Conservation (phyloP, 2,888 invertebrate species). For the Slavum lentiscoides region DNA sequence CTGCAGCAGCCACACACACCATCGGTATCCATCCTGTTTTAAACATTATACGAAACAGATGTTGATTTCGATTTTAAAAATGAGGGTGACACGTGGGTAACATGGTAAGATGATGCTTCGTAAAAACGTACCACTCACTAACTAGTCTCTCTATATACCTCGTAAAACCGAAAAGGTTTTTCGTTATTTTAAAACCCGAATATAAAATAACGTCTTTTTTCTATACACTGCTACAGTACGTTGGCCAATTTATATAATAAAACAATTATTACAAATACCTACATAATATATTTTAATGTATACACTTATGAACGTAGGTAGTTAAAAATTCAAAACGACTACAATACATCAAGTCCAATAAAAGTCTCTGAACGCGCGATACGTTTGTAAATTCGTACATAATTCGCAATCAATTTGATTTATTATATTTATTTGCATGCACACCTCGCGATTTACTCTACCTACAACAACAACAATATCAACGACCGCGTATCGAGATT, state of each 20-base stretch:
- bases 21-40: neutral
- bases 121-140: neutral
- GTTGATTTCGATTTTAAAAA: conserved; percentile 41
- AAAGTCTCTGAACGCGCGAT: too few species aligned
- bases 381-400: neutral
- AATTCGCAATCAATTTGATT: neutral
- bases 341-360: neutral
- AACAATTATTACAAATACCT: too few species aligned
- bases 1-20: neutral
- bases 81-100: conserved; percentile 15
- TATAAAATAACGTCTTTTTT: too few species aligned
- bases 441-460: too few species aligned
- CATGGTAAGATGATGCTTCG: conserved; percentile 24
- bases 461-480: neutral
- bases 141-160: neutral
- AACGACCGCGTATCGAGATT: neutral
- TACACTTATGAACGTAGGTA: too few species aligned
- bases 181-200: too few species aligned
- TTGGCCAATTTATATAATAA: too few species aligned
- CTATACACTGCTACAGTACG: too few species aligned
- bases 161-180: neutral
- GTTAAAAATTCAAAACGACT: too few species aligned
- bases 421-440: neutral
- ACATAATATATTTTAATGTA: too few species aligned
- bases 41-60: conserved; percentile 46